Percentiles rank a stretch among this genome's conserved stretches.
These are phyloP conservation scores for Shargacucullia verbasci DNA, from an alignment of 2,888 invertebrate genomes.

Conservation along the genomic window DNA sequence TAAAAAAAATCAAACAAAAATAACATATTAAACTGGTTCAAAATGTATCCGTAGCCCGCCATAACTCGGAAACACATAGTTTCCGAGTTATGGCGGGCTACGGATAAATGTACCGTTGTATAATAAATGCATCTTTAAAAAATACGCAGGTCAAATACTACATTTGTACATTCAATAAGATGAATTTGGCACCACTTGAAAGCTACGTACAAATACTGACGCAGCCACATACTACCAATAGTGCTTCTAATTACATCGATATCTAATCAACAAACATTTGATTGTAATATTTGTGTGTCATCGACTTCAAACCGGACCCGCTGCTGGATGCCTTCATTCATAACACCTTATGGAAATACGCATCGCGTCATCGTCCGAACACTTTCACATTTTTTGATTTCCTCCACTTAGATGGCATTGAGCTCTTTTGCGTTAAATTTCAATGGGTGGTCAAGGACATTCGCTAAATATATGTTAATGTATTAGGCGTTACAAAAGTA, in stretches of 20 bases:
- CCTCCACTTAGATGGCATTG: slow-evolving; percentile 53
- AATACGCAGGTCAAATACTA: too few species aligned
- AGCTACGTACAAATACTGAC: slow-evolving; percentile 32
- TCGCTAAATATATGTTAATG: slow-evolving; percentile 11
- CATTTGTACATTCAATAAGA: too few species aligned
- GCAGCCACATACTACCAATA: slow-evolving; percentile 31
- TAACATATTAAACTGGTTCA: too few species aligned
- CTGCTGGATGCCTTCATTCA: slow-evolving; percentile 62
- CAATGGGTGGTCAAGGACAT: slow-evolving; percentile 48
- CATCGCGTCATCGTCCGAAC: slow-evolving; percentile 66
- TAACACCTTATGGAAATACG: slow-evolving; percentile 66
- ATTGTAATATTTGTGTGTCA: slow-evolving; percentile 57
- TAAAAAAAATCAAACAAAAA: too few species aligned
- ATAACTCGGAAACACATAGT: too few species aligned
- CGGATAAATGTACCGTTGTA: too few species aligned
- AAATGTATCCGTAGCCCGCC: too few species aligned
- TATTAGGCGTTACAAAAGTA: slow-evolving; percentile 5
- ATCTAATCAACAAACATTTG: slow-evolving; percentile 54
- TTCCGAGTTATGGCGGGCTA: too few species aligned
- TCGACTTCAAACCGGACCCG: slow-evolving; percentile 59
- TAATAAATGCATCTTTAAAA: too few species aligned
- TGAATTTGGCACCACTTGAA: too few species aligned
- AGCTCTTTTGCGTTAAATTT: slow-evolving; percentile 31
- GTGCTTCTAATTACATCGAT: slow-evolving; percentile 36
- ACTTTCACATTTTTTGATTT: slow-evolving; percentile 73